These are phyloP conservation scores for Calliphora vomitoria DNA, from an alignment of 2,888 invertebrate genomes.

Conservation along the genomic window DNA sequence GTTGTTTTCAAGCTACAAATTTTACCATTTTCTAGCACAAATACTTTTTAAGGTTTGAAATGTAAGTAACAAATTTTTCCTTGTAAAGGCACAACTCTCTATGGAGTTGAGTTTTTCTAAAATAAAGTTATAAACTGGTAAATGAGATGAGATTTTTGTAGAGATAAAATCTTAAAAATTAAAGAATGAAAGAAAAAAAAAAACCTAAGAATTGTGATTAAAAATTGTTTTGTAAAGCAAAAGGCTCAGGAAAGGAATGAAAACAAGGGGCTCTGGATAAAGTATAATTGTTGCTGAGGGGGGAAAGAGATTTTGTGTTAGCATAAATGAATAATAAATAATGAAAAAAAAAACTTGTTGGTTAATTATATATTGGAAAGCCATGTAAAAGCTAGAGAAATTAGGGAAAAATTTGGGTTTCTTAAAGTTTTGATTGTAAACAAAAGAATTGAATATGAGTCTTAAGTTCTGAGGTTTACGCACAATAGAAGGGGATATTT, in stretches of 20 bases:
- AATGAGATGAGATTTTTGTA: constrained; percentile 41
- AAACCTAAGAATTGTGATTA: constrained; percentile 7
- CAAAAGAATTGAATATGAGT: neutral
- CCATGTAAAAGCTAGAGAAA: neutral
- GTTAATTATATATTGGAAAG: neutral
- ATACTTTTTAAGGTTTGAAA: neutral
- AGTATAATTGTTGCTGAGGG: neutral
- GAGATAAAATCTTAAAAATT: constrained; percentile 26
- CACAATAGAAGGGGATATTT: too few species aligned
- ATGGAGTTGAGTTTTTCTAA: constrained; percentile 41
- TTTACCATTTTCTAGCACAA: neutral
- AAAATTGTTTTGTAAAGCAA: neutral
- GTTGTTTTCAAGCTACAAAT: neutral
- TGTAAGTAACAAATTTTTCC: neutral
- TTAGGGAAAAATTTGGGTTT: too few species aligned
- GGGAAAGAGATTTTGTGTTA: neutral
- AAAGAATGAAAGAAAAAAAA: neutral
- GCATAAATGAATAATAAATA: neutral
- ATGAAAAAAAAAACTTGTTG: neutral
- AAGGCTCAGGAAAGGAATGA: neutral
- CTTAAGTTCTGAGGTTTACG: too few species aligned
- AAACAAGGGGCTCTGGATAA: neutral
- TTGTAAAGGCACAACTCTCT: constrained; percentile 13
- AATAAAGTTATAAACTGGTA: constrained; percentile 55
- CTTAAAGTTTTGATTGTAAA: neutral